Base-by-base conservation (phyloP, 2,888 invertebrate genomes). In the Conomelus anceps region DNA sequence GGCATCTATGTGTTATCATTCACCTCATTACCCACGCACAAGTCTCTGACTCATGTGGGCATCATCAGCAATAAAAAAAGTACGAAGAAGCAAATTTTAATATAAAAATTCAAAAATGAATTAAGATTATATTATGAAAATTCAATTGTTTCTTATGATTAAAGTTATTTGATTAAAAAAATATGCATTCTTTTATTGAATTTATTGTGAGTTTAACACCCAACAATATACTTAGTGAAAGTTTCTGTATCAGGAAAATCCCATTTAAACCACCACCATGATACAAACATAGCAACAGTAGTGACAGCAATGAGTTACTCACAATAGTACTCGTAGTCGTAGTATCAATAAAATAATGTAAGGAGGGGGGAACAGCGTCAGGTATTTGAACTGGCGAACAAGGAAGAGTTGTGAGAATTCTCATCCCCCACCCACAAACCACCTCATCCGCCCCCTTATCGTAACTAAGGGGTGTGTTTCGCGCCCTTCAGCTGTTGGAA, bases 401-500 rank as follows among this genome's bases (percentile, higher is more conserved):
- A 85, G 63, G 88, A 88, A 85, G 26, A 24, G 29, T 17, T 7
- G 24, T 22, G 88, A 85, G 85, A 24, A 26, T n/a, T 24, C 87
- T 26, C 85, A 9, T 7, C 20, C 22, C 23, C 41, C 87, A 29
- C 84, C 86, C 22, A 22, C 41, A 20, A 22, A 22, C 22, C 85
- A 84, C 84, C 87, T 7, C 87, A 7, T 22, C 34, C 87, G 6
- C n/a, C 1, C 63, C n/a, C 63, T n/a, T 9, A 17, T 17, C 9
- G 34, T 34, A 86, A 6, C 17, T 22, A 23, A 29, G 26, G 24
- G 22, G 23, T 22, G 87, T 23, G 87, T 84, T 26, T 84, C 24
- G 85, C 84, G 88, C 88, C 85, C 84, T 84, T 85, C 85, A 84
- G 84, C 84, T 88, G 88, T 84, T 85, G 23, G 88, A 84, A 24